Conservation (phyloP, 2,113 vertebrate species). For the Gopherus flavomarginatus region DNA sequence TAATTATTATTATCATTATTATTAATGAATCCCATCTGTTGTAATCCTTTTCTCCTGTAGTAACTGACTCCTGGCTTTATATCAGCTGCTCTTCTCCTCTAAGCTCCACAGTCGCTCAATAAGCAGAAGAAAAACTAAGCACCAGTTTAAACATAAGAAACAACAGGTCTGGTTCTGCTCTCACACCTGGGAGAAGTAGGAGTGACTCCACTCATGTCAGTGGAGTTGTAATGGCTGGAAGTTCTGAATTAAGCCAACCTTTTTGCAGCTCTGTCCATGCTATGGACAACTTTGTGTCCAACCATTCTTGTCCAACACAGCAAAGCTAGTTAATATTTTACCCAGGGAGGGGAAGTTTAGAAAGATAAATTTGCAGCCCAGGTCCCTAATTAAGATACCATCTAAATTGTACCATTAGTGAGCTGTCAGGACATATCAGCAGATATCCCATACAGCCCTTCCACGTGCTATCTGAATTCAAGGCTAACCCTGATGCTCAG, state of each 20-base stretch:
- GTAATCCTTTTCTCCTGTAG: neutral
- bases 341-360: conserved; percentile 21
- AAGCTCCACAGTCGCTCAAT: neutral
- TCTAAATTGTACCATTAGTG: conserved; percentile 53
- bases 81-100: neutral
- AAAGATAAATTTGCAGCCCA: conserved; percentile 48
- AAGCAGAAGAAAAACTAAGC: neutral
- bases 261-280: fast-evolving
- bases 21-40: neutral
- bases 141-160: neutral
- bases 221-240: neutral
- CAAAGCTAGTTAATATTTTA: conserved; percentile 64
- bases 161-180: neutral
- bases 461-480: neutral
- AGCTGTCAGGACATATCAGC: conserved; percentile 31
- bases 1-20: neutral
- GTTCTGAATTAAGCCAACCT: neutral
- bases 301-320: neutral
- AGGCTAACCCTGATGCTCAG: neutral
- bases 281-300: neutral
- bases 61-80: neutral
- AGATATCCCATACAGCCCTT: neutral
- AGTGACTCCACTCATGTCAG: neutral
- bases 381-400: conserved; percentile 68
- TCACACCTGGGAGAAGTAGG: neutral